Conservation (phyloP, 2,888 invertebrate species). For the Odontocolon sp. region DNA sequence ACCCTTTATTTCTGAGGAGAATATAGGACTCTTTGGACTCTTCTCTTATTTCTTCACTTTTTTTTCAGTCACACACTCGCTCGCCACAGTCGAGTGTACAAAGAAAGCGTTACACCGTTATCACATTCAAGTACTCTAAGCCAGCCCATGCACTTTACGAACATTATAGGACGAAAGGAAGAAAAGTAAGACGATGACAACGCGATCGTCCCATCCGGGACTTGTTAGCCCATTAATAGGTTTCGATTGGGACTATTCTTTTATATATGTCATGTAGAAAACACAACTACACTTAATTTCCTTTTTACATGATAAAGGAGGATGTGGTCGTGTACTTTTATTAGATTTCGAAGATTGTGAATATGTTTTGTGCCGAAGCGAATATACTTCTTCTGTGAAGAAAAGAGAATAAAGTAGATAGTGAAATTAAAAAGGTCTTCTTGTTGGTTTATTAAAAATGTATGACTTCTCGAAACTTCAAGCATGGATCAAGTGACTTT, state of each 20-base stretch:
- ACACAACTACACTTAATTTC: background rate
- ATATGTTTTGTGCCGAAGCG: no score
- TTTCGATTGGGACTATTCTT: constrained; percentile 71
- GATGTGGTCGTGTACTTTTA: background rate
- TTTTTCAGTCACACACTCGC: constrained; percentile 56
- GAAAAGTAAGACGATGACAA: background rate
- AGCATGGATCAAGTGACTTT: background rate
- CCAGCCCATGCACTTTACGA: constrained; percentile 27
- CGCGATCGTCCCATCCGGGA: background rate
- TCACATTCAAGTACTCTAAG: constrained; percentile 44
- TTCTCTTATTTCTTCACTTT: constrained; percentile 56
- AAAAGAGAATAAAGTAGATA: no score
- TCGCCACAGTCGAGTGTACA: constrained; percentile 59
- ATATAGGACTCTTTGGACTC: constrained; percentile 10
- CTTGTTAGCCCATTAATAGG: background rate
- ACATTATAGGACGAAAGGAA: background rate
- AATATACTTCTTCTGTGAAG: no score
- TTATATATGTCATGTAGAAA: constrained; percentile 62
- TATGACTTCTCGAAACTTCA: constrained; percentile 17
- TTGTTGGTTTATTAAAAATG: constrained; percentile 24
- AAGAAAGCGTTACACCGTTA: constrained; percentile 66
- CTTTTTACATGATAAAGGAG: background rate
- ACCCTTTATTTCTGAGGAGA: constrained; percentile 32
- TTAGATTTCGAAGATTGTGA: background rate
- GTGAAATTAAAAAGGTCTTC: background rate